A percentile compares a stretch with the other conserved stretches of the same genome.
phyloP scores from a whole-genome alignment of 1,140 invertebrate species.

The Brachionus manjavacas region DNA sequence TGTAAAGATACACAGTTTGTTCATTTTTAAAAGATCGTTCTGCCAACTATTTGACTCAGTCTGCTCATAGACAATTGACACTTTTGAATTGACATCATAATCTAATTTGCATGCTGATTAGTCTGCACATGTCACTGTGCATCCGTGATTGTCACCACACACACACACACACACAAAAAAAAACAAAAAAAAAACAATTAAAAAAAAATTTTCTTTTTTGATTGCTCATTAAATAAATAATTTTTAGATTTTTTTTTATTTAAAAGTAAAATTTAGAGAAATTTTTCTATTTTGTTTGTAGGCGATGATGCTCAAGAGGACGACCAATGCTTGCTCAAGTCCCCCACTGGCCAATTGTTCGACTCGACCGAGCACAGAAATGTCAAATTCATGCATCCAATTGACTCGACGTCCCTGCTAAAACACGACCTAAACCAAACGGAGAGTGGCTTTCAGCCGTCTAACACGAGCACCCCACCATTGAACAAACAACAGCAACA shows the following conservation, averaged over 20 bases:
- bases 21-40: no score
- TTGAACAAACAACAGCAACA: slow-evolving; percentile 14
- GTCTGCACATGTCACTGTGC: background rate
- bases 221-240: no score
- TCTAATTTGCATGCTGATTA: slow-evolving; percentile 30
- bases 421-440: slow-evolving; percentile 20
- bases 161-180: no score
- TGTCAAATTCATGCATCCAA: background rate
- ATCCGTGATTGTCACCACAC: background rate
- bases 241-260: no score
- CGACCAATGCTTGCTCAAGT: background rate
- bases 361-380: background rate
- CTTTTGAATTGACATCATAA: background rate
- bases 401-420: background rate
- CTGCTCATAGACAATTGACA: no score
- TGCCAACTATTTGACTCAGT: no score
- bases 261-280: no score
- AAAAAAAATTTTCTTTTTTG: no score
- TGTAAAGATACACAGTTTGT: no score
- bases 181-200: no score
- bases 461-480: slow-evolving; percentile 25
- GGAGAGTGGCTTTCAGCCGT: slow-evolving; percentile 8
- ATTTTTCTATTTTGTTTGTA: background rate
- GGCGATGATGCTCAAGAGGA: background rate
- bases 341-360: background rate